Evolutionary conservation across 2,113 vertebrate genomes (phyloP), one percentile per base, ranked within the genome.

Genomic region (Sylvilagus bachmani): DNA sequence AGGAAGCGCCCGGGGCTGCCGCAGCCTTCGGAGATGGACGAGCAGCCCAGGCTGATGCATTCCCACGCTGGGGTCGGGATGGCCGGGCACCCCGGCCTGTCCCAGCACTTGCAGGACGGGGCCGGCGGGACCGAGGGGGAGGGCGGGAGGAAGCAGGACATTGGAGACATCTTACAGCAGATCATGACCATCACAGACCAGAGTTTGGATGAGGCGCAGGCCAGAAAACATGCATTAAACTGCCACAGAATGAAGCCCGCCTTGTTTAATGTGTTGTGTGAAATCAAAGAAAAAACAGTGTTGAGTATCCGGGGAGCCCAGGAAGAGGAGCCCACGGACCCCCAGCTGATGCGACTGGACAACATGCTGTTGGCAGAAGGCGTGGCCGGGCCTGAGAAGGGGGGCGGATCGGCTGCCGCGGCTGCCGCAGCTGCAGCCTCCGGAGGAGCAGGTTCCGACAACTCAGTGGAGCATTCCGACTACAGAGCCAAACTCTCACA

Each of bases 231-330:
- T 74, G 99, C 99, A 97, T 98, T 99, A 97, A 99, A 99, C 99
- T 99, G 99, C 98, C 99, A 99, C 99, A 98, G 99, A 98, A 99
- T 99, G 99, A 99, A 99, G 98, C 99, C 99, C 14, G 99, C 99
- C 79, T 99, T 99, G 98, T 99, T 99, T 98, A 99, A 99, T 95
- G 99, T 99, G 96, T 98, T 99, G 98, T 99, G 99, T 98, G 99
- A 99, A 99, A 99, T 99, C 98, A 99, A 99, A 99, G 99, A 99
- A 85, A 99, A 99, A 98, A 99, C 99, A 99, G 99, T 99, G 95
- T 98, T 99, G 98, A 99, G 99, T 98, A 99, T 99, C 98, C 99
- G 99, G 4, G 99, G 99, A 10, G 99, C 99, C 0, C 99, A 99
- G 97, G 99, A 99, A 93, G 99, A 99, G 97, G 99, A 99, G 97